Base-by-base conservation (phyloP, 2,113 vertebrate genomes). In the Ia io region DNA sequence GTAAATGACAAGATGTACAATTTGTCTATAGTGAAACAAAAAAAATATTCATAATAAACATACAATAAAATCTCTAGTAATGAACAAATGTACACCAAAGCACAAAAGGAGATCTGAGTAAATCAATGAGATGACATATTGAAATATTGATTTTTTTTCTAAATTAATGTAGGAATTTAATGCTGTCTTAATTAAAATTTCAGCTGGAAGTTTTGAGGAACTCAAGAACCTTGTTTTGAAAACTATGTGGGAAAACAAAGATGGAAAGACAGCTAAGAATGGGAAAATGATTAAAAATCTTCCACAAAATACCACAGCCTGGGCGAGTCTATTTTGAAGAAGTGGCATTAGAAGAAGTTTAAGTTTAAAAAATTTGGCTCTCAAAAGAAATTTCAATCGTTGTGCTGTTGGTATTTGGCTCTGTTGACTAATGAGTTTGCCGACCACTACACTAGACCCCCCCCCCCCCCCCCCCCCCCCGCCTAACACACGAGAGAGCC, bases 401-500 rank as follows among this genome's bases (percentile, higher is more conserved):
- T n/a, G n/a, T n/a, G n/a, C n/a, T n/a, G n/a, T n/a, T n/a, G n/a
- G n/a, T n/a, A n/a, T n/a, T n/a, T n/a, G n/a, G n/a, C n/a, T n/a
- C n/a, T n/a, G n/a, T n/a, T n/a, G n/a, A n/a, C n/a, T n/a, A n/a
- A n/a, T n/a, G n/a, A n/a, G n/a, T n/a, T n/a, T n/a, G n/a, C n/a
- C n/a, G n/a, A n/a, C n/a, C n/a, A n/a, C n/a, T n/a, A n/a, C n/a
- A n/a, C n/a, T n/a, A n/a, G n/a, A n/a, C n/a, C n/a, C n/a, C n/a
- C n/a, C n/a, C n/a, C n/a, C n/a, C n/a, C n/a, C n/a, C n/a, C n/a
- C n/a, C n/a, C n/a, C n/a, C n/a, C n/a, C n/a, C 53, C 47, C 0
- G 0, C 3, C 85, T 30, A 20, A 4, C 2, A 16, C 3, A 2
- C 25, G 1, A 47, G 9, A 63, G 12, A 12, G 37, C 67, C 8